Evolutionary conservation across 2,888 invertebrate species (phyloP), one percentile per base, ranked within the genome.

Genomic region (Spilarctia lutea): DNA sequence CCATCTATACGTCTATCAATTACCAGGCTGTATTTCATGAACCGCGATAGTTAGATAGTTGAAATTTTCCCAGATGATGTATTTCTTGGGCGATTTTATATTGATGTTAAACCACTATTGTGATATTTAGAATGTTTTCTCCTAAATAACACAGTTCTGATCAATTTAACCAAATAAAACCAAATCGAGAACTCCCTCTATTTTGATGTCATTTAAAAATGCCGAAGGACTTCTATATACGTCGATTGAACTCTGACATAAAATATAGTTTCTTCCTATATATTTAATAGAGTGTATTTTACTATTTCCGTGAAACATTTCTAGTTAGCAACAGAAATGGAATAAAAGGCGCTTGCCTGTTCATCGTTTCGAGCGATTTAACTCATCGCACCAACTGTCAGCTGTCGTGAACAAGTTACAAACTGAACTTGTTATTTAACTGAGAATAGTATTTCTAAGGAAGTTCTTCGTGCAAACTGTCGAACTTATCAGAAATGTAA

Each of bases 221-320:
- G 10, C 56, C n/a, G 0, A 27, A n/a, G 3, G 27, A 18, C 30
- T 27, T 27, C 27, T 30, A 60, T 6, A 63, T 2, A 27, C 16
- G 1, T 3, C 8, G 30, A n/a, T 27, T n/a, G n/a, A 56, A 56
- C 39, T 39, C 39, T 39, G 39, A 39, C 39, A 39, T 6, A 39
- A 39, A 39, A 10, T 11, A 1, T 4, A 20, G 18, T 48, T 0
- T 6, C 45, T 10, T 60, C 13, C 27, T 60, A 27, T 20, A 35
- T 20, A 65, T 35, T 33, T 33, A 85, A 75, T 77, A 74, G 3
- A 35, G 35, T 24, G 30, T 63, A 63, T 13, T 30, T 63, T 18
- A 63, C 30, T 27, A 65, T 35, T 35, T 35, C 24, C 33, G 35
- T 65, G 35, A 35, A 65, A 67, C 77, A 67, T 67, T 45, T 42